These are phyloP conservation scores for Falco naumanni DNA, from an alignment of 2,797 vertebrate species.

Conservation along the genomic window DNA sequence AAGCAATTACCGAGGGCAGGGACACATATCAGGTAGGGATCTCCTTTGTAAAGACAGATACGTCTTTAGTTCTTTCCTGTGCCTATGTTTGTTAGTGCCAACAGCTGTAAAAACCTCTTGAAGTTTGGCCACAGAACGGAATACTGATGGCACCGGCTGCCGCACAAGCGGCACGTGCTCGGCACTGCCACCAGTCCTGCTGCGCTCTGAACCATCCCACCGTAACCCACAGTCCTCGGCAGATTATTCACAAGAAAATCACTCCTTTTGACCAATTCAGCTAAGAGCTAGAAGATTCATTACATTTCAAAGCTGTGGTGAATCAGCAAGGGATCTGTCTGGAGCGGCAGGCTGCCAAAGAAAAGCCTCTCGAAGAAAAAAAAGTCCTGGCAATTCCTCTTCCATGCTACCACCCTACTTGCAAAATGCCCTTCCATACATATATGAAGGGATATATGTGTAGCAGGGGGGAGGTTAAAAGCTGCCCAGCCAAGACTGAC, in stretches of 20 bases:
- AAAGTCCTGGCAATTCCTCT: not conserved
- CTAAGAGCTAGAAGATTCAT: not conserved
- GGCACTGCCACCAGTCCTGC: not conserved
- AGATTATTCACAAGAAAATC: not conserved
- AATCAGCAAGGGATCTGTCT: not conserved
- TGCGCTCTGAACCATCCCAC: not conserved
- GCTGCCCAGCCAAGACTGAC: not conserved
- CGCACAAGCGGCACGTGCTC: not conserved
- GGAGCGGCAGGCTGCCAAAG: not conserved
- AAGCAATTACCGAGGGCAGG: not conserved
- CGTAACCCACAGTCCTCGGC: not conserved
- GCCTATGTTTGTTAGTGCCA: not conserved
- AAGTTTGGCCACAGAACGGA: not conserved
- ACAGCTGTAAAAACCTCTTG: not conserved
- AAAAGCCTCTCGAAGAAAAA: not conserved
- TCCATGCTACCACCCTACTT: not conserved
- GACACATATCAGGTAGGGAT: not conserved
- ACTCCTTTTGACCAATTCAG: not conserved
- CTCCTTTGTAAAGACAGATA: not conserved
- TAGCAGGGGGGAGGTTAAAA: slow-evolving; percentile 8
- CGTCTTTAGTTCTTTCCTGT: not conserved
- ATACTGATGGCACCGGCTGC: not conserved
- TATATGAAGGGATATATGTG: accelerated
- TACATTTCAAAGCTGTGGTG: not conserved
- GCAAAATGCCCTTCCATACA: not conserved